phyloP scores from a whole-genome alignment of 1,140 invertebrate species.

The Ostrea denselamellosa region DNA sequence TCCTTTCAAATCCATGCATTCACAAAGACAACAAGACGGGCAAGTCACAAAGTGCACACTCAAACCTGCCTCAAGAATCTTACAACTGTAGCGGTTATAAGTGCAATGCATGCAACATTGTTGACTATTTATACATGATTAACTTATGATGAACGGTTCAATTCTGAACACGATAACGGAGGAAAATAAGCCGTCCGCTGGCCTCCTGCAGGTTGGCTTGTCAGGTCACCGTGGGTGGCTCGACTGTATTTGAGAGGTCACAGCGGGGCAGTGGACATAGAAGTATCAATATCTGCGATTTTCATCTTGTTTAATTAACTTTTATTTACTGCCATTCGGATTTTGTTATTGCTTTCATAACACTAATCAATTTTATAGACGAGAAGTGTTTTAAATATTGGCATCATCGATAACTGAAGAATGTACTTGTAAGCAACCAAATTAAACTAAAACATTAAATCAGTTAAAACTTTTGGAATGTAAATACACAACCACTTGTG shows the following conservation, averaged over 20 bases:
- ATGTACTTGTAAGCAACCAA: neutral
- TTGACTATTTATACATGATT: neutral
- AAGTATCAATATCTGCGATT: neutral
- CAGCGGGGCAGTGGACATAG: neutral
- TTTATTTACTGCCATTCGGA: neutral
- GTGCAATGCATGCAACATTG: neutral
- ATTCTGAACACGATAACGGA: neutral
- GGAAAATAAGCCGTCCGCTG: neutral
- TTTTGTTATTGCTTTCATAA: neutral
- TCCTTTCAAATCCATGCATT: neutral
- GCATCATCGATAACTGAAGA: neutral
- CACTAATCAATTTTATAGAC: neutral
- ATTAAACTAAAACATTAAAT: neutral
- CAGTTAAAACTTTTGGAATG: neutral
- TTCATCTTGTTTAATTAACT: neutral
- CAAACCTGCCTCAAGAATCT: neutral
- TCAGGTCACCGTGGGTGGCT: constrained; percentile 1
- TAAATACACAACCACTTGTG: neutral
- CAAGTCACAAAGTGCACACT: neutral
- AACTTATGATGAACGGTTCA: neutral
- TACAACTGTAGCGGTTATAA: neutral
- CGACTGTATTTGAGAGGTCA: neutral
- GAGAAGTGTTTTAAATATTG: too few species aligned
- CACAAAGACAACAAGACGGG: neutral
- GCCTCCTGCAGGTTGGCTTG: neutral